Evolutionary conservation across 2,113 vertebrate genomes (phyloP).

Genomic region (Gasterosteus aculeatus): DNA sequence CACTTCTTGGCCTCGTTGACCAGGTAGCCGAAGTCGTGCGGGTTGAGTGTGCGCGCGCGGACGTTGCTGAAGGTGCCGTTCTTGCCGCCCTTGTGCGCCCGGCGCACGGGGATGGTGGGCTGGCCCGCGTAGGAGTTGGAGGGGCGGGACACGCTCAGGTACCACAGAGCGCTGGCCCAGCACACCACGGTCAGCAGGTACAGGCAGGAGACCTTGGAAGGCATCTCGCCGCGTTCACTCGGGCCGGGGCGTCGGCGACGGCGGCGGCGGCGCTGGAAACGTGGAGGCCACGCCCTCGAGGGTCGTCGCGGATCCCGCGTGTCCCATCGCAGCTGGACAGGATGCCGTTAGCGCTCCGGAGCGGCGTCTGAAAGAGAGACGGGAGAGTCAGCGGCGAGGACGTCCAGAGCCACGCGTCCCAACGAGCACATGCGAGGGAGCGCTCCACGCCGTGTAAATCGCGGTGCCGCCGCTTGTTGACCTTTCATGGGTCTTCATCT

Average conservation of each 20-base stretch:
- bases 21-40: constrained; percentile 93
- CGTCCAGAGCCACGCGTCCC: no score
- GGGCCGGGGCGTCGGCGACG: constrained; percentile 58
- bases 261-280: constrained; percentile 47
- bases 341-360: not conserved
- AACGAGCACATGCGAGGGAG: constrained; percentile 15
- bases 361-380: constrained; percentile 50
- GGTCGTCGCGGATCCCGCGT: constrained; percentile 57
- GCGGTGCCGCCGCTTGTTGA: not conserved
- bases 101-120: constrained; percentile 83
- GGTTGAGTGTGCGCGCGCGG: constrained; percentile 95
- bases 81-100: constrained; percentile 80
- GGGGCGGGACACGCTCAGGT: constrained; percentile 92
- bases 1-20: constrained; percentile 96
- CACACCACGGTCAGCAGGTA: constrained; percentile 97
- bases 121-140: constrained; percentile 90
- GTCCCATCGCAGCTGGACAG: constrained; percentile 43
- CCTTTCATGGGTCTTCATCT: constrained; percentile 46
- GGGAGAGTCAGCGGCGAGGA: constrained; percentile 26
- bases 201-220: constrained; percentile 96
- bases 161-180: constrained; percentile 99
- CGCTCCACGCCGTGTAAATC: constrained; percentile 36
- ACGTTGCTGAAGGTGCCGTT: constrained; percentile 92
- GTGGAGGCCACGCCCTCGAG: constrained; percentile 66
- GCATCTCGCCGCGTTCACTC: constrained; percentile 84